phyloP scores from a whole-genome alignment of 2,797 vertebrate genomes.

The Novumbra hubbsi region DNA sequence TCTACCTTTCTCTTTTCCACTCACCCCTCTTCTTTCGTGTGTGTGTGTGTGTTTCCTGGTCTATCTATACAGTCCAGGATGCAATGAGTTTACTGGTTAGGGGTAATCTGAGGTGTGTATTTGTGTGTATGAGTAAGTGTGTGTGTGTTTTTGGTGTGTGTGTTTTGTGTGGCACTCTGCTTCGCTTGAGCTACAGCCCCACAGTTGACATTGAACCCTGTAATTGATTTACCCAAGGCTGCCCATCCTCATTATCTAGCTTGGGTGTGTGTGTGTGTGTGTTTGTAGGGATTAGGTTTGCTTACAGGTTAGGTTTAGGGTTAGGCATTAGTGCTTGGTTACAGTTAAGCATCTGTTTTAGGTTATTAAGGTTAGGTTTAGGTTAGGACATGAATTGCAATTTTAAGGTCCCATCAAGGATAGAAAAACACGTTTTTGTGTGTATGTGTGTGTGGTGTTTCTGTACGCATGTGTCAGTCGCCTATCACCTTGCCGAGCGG shows the following conservation, averaged over 20 bases:
- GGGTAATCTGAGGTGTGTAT: conserved; percentile 39
- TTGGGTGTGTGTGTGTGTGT: conserved; percentile 11
- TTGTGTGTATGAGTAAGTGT: not conserved
- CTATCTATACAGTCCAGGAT: conserved; percentile 41
- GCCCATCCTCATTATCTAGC: conserved; percentile 48
- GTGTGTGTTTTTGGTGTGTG: not conserved
- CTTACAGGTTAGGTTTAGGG: no score
- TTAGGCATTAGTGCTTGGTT: no score
- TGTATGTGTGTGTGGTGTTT: no score
- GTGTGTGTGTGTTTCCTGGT: conserved; percentile 29
- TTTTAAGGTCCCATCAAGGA: not conserved
- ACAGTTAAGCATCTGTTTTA: conserved; percentile 30
- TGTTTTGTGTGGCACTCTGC: conserved; percentile 47
- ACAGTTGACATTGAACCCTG: conserved; percentile 62
- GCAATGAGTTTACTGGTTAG: conserved; percentile 45
- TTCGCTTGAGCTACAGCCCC: conserved; percentile 57
- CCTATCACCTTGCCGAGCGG: not conserved
- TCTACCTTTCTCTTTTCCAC: no score
- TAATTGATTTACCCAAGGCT: conserved; percentile 66
- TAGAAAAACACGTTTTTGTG: not conserved
- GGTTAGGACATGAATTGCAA: no score
- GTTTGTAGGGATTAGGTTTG: not conserved
- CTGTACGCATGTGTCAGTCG: no score
- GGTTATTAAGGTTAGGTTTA: no score
- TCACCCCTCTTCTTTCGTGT: not conserved